phyloP scores from a whole-genome alignment of 2,113 vertebrate genomes.

The Corythaixoides concolor region DNA sequence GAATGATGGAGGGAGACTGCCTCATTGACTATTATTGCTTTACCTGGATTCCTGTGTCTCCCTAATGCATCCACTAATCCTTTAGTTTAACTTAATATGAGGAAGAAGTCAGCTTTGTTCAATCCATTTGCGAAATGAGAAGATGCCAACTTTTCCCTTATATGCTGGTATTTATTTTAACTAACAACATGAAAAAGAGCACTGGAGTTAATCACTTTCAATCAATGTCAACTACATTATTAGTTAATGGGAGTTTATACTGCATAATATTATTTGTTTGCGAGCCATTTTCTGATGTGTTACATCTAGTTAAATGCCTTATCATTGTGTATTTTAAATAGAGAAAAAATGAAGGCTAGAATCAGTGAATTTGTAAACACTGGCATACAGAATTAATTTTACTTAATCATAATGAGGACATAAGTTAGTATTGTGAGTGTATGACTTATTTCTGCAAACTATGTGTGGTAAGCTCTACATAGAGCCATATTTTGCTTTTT shows the following conservation, averaged over 20 bases:
- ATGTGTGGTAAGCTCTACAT: rapidly evolving
- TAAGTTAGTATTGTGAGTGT: background rate
- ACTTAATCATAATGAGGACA: constrained; percentile 44
- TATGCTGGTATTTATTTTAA: constrained; percentile 79
- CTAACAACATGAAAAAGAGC: constrained; percentile 76
- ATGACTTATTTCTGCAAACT: background rate
- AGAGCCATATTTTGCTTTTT: background rate
- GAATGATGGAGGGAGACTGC: constrained; percentile 70
- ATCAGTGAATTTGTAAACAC: constrained; percentile 61
- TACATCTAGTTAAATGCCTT: constrained; percentile 79
- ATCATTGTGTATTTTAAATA: constrained; percentile 68
- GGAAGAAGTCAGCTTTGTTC: constrained; percentile 60
- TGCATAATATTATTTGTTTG: constrained; percentile 79
- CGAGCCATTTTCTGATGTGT: constrained; percentile 75
- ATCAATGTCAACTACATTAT: constrained; percentile 80
- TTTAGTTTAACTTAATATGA: constrained; percentile 65
- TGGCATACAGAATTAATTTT: constrained; percentile 55
- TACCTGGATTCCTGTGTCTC: constrained; percentile 64
- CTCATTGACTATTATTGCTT: constrained; percentile 75
- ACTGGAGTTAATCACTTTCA: constrained; percentile 80
- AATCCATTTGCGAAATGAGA: constrained; percentile 75
- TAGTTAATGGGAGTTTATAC: constrained; percentile 79
- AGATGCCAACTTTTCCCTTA: constrained; percentile 69
- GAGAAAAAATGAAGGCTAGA: constrained; percentile 70
- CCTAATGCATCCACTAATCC: constrained; percentile 66